A percentile compares a stretch with the other conserved stretches of the same genome.
Conservation (phyloP, 2,797 vertebrate genomes). For the Lacerta agilis region DNA sequence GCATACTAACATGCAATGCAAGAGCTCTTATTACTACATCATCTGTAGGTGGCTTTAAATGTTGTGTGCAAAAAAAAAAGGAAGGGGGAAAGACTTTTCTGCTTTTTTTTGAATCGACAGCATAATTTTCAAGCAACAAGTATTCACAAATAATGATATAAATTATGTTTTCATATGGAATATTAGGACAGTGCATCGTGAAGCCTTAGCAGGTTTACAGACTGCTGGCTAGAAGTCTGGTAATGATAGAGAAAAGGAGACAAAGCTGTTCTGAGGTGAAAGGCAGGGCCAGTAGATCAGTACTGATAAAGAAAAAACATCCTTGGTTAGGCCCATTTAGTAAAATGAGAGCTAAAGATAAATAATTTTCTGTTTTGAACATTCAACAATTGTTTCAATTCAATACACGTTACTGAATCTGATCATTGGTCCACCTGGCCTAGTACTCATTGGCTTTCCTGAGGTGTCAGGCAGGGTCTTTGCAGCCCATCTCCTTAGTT, state of each 20-base stretch:
- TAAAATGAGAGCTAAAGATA: not conserved
- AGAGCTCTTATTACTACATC: conserved; percentile 48
- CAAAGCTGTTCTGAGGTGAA: not conserved
- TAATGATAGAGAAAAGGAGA: conserved; percentile 40
- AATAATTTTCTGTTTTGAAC: not conserved
- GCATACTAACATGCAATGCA: conserved; percentile 67
- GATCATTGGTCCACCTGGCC: not conserved
- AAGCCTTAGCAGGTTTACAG: not conserved
- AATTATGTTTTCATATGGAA: not conserved
- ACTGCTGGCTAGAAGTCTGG: conserved; percentile 31
- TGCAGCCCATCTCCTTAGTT: not conserved
- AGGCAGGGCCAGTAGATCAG: not conserved
- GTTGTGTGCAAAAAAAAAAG: conserved; percentile 50
- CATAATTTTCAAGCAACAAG: conserved; percentile 46
- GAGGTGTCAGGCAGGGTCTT: not conserved
- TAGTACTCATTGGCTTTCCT: not conserved
- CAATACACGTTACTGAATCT: not conserved
- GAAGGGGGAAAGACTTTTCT: not conserved
- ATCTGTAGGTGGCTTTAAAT: conserved; percentile 64
- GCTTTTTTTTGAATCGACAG: conserved; percentile 41
- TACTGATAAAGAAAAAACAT: not conserved
- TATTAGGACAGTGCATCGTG: not conserved
- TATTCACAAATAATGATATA: conserved; percentile 15
- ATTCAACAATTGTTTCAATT: conserved; percentile 30
- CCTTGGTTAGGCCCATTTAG: not conserved